These are phyloP conservation scores for Oryzias javanicus DNA, from an alignment of 2,113 vertebrate species.

Conservation along the genomic window DNA sequence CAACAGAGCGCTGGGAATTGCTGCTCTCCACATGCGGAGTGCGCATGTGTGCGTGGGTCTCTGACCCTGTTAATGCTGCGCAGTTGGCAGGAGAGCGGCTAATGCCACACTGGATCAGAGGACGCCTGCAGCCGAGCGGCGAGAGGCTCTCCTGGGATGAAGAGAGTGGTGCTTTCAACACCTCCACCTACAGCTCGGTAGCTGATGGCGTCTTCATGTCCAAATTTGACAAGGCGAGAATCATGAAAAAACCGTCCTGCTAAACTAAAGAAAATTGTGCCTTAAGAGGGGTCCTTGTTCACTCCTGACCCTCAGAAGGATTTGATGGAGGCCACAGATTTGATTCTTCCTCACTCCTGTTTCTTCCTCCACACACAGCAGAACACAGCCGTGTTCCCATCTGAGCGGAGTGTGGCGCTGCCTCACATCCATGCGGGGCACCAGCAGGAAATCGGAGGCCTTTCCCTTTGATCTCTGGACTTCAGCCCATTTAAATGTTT, in stretches of 20 bases:
- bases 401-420: slow-evolving; percentile 15
- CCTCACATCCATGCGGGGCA: slow-evolving; percentile 31
- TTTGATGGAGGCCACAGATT: not conserved
- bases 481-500: slow-evolving; percentile 76
- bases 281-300: not conserved
- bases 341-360: no score
- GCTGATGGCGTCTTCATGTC: slow-evolving; percentile 39
- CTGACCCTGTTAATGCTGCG: slow-evolving; percentile 66
- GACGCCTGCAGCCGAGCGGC: slow-evolving; percentile 61
- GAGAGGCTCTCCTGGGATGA: slow-evolving; percentile 56
- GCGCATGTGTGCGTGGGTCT: slow-evolving; percentile 25
- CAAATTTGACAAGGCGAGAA: slow-evolving; percentile 27
- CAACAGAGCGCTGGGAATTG: slow-evolving; percentile 60
- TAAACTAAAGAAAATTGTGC: not conserved
- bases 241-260: not conserved
- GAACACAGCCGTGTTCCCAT: slow-evolving; percentile 13
- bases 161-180: slow-evolving; percentile 58
- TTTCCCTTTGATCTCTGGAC: slow-evolving; percentile 76
- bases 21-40: slow-evolving; percentile 47
- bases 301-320: not conserved
- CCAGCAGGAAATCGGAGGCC: slow-evolving; percentile 43
- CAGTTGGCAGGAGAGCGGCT: slow-evolving; percentile 63
- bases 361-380: slow-evolving; percentile 2
- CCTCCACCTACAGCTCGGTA: slow-evolving; percentile 19
- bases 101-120: slow-evolving; percentile 75